A percentile compares a stretch with the other conserved stretches of the same genome.
These are phyloP conservation scores for Philereme transversata DNA, from an alignment of 2,888 invertebrate species.

Conservation along the genomic window DNA sequence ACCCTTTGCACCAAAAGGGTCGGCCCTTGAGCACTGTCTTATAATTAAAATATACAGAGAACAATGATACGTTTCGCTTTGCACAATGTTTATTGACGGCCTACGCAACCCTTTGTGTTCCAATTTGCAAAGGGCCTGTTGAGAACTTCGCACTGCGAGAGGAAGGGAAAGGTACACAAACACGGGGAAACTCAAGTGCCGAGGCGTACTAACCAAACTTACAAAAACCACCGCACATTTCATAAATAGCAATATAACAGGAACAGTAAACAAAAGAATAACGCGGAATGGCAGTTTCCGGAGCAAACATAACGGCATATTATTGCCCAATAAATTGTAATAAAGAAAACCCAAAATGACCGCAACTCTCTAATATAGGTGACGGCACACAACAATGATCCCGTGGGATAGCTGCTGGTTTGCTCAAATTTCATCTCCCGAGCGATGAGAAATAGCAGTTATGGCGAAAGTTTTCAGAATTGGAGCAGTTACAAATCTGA, in stretches of 20 bases:
- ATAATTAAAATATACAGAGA: conserved; percentile 79
- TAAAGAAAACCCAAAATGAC: conserved; percentile 37
- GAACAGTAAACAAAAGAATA: conserved; percentile 30
- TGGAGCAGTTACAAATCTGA: conserved; percentile 43
- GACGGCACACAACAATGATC: conserved; percentile 45
- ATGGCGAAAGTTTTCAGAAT: conserved; percentile 48
- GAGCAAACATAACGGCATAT: conserved; percentile 30
- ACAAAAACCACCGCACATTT: conserved; percentile 19
- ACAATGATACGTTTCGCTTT: conserved; percentile 77
- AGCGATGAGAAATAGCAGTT: conserved; percentile 49
- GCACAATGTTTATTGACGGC: conserved; percentile 75
- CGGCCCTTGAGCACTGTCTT: conserved; percentile 60
- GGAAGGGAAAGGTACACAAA: conserved; percentile 32
- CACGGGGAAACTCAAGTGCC: conserved; percentile 29
- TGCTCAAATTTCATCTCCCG: conserved; percentile 47
- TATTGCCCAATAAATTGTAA: conserved; percentile 36
- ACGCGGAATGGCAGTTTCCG: conserved; percentile 26
- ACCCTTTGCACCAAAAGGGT: conserved; percentile 55
- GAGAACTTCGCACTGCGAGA: conserved; percentile 29
- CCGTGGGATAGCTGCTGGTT: conserved; percentile 41
- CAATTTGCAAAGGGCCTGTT: conserved; percentile 65
- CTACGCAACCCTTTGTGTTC: conserved; percentile 70
- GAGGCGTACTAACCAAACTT: conserved; percentile 7
- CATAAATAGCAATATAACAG: conserved; percentile 22
- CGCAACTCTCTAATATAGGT: conserved; percentile 33